phyloP scores from a whole-genome alignment of 1,140 invertebrate species.

The Drosophila malerkotliana region DNA sequence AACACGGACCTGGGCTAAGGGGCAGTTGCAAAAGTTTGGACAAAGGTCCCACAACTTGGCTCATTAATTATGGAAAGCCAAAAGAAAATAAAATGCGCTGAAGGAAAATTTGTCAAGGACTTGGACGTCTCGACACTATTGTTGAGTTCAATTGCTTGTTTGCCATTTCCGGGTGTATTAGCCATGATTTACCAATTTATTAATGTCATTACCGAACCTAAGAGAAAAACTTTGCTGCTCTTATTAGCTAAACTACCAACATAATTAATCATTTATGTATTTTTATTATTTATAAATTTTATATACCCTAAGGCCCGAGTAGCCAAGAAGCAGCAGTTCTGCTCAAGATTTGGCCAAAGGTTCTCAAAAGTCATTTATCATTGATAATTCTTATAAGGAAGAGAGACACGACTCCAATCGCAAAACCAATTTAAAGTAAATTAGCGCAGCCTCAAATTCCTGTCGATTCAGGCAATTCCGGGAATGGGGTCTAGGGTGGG shows the following conservation, averaged over 20 bases:
- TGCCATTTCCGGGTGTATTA: slow-evolving; percentile 57
- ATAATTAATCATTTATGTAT: not conserved
- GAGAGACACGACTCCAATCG: slow-evolving; percentile 25
- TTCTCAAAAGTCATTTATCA: slow-evolving; percentile 61
- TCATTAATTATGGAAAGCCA: slow-evolving; percentile 69
- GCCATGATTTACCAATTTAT: slow-evolving; percentile 71
- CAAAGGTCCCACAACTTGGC: slow-evolving; percentile 68
- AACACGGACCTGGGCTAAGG: not conserved
- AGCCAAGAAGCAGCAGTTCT: not conserved
- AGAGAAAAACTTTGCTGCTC: not conserved
- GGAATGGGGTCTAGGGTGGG: not conserved
- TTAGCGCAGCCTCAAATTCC: slow-evolving; percentile 56
- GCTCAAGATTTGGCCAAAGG: not conserved
- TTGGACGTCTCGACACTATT: slow-evolving; percentile 16
- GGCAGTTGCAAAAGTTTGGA: slow-evolving; percentile 50
- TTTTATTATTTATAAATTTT: not conserved
- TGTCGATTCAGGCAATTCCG: slow-evolving; percentile 47
- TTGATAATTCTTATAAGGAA: slow-evolving; percentile 53
- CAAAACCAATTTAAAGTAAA: slow-evolving; percentile 80
- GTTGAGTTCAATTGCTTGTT: slow-evolving; percentile 58
- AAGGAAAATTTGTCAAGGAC: slow-evolving; percentile 54
- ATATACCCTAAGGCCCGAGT: not conserved
- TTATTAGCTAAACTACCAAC: not conserved
- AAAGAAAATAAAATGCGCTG: slow-evolving; percentile 36
- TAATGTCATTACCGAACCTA: slow-evolving; percentile 70